Conservation (phyloP, 2,797 vertebrate genomes). For the Rhinella marina region DNA sequence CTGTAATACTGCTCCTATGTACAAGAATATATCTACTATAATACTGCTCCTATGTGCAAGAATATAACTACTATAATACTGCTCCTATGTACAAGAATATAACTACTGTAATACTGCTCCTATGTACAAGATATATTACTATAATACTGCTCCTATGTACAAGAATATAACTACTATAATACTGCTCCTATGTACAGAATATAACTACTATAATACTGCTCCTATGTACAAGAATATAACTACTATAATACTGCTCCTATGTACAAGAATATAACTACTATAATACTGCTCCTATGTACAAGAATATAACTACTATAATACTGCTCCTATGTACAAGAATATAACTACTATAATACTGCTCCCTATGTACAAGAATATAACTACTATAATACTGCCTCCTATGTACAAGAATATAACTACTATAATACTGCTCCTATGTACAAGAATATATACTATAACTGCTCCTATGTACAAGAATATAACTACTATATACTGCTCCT, state of each 20-base stretch:
- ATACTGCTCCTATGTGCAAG: too few species aligned
- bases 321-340: background rate
- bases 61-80: background rate
- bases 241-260: background rate
- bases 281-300: conserved; percentile 1
- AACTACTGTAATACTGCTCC: conserved; percentile 6
- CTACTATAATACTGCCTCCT: background rate
- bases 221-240: conserved; percentile 5
- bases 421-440: background rate
- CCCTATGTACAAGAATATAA: conserved; percentile 5
- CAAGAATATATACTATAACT: background rate
- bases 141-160: background rate
- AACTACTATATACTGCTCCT: background rate
- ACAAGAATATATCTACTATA: conserved; percentile 14
- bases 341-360: conserved; percentile 9
- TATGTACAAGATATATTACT: background rate
- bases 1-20: background rate
- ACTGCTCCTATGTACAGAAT: background rate
- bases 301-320: conserved; percentile 10
- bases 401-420: background rate
- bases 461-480: background rate
- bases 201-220: conserved; percentile 14
- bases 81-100: background rate
- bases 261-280: conserved; percentile 8
- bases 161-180: conserved; percentile 7